These are phyloP conservation scores for Taphrorychus bicolor DNA, from an alignment of 2,888 invertebrate genomes.

Conservation along the genomic window DNA sequence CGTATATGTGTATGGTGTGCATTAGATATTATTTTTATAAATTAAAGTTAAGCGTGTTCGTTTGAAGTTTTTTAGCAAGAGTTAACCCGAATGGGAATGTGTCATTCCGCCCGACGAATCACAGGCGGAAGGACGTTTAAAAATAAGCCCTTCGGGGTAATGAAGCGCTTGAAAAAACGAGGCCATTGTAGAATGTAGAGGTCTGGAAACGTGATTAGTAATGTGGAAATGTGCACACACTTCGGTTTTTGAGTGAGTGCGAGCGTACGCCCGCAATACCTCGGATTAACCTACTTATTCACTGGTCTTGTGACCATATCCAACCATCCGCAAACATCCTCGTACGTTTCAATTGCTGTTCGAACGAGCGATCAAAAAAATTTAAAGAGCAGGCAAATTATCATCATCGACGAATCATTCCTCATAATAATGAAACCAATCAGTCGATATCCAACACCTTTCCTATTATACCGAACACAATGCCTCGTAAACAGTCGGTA, in stretches of 20 bases:
- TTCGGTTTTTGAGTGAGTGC: conserved; percentile 24
- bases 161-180: conserved; percentile 32
- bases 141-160: conserved; percentile 28
- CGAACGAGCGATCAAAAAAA: not conserved
- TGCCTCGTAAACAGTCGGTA: conserved; percentile 48
- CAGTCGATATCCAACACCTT: conserved; percentile 29
- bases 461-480: conserved; percentile 44
- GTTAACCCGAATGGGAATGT: conserved; percentile 28
- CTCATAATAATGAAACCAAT: conserved; percentile 26
- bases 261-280: conserved; percentile 14
- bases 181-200: conserved; percentile 19
- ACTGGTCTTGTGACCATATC: conserved; percentile 5
- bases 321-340: no score
- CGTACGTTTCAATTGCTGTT: not conserved
- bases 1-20: conserved; percentile 6
- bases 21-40: not conserved
- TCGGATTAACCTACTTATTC: conserved; percentile 11
- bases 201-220: conserved; percentile 30
- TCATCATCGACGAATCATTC: conserved; percentile 19
- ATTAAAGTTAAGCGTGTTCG: not conserved
- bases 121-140: conserved; percentile 31
- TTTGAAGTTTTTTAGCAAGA: conserved; percentile 7
- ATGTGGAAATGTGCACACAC: conserved; percentile 28
- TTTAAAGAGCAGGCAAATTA: not conserved
- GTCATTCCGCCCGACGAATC: conserved; percentile 27